These are phyloP conservation scores for Popillia japonica DNA, from an alignment of 1,140 invertebrate genomes.

Conservation along the genomic window DNA sequence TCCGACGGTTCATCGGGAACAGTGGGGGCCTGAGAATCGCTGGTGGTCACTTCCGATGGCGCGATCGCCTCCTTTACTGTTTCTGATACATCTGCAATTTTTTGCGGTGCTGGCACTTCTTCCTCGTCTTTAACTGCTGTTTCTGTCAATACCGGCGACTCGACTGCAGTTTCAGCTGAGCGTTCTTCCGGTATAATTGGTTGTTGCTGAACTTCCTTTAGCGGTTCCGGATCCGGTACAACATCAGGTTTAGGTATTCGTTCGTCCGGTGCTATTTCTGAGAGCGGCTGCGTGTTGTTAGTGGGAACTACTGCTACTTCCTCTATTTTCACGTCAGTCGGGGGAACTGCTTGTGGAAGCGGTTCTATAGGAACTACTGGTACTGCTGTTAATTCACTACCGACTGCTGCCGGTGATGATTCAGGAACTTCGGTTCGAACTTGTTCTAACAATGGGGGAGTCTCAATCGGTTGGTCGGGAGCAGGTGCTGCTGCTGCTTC, in stretches of 20 bases:
- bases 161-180: neutral
- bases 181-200: conserved; percentile 40
- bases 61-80: too few relatives aligned
- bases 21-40: too few relatives aligned
- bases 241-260: neutral
- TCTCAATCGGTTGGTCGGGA: neutral
- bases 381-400: too few relatives aligned
- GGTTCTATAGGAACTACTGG: neutral
- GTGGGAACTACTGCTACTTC: too few relatives aligned
- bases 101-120: neutral
- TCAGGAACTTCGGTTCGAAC: neutral
- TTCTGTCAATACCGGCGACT: neutral
- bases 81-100: too few relatives aligned
- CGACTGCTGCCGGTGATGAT: conserved; percentile 21
- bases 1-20: too few relatives aligned
- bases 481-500: neutral
- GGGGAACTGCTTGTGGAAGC: neutral
- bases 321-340: too few relatives aligned
- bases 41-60: too few relatives aligned
- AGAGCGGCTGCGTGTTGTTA: too few relatives aligned
- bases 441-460: too few relatives aligned
- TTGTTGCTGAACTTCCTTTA: neutral
- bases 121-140: neutral
- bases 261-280: too few relatives aligned
- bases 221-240: neutral